phyloP scores from a whole-genome alignment of 2,797 vertebrate species.

The Betta splendens region DNA sequence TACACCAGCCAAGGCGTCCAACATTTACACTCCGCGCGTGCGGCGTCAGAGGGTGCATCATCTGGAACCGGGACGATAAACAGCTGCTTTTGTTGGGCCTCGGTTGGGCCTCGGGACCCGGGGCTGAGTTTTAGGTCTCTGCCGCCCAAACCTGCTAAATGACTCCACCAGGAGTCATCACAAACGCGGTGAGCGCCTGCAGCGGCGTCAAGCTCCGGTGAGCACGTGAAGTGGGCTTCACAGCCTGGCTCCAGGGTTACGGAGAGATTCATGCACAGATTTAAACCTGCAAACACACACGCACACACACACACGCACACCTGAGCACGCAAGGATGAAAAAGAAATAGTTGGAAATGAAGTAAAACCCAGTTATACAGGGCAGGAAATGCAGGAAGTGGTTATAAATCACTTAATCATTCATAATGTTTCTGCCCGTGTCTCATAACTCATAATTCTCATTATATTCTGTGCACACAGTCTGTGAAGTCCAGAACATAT shows the following conservation, averaged over 20 bases:
- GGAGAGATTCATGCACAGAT: constrained; percentile 20
- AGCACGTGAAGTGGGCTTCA: constrained; percentile 56
- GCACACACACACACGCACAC: background rate
- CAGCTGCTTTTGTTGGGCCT: too few species aligned
- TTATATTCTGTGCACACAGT: background rate
- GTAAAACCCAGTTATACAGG: background rate
- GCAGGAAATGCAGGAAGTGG: constrained; percentile 1
- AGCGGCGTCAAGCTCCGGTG: constrained; percentile 48
- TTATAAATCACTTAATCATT: background rate
- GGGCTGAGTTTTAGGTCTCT: constrained; percentile 35
- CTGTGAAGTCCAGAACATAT: background rate
- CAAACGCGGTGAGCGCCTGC: constrained; percentile 39
- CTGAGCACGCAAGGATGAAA: background rate
- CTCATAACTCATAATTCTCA: constrained; percentile 1
- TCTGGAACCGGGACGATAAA: too few species aligned
- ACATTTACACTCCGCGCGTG: background rate
- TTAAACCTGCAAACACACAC: constrained; percentile 1
- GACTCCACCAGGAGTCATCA: constrained; percentile 45
- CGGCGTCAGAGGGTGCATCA: too few species aligned
- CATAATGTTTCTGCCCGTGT: background rate
- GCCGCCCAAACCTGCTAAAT: constrained; percentile 42
- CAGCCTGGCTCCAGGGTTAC: constrained; percentile 22
- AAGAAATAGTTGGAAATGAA: background rate
- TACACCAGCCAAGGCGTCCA: background rate
- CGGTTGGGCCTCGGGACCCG: constrained; percentile 26